Base-by-base conservation (phyloP, 1,140 invertebrate genomes). In the Drosophila pandora region DNA sequence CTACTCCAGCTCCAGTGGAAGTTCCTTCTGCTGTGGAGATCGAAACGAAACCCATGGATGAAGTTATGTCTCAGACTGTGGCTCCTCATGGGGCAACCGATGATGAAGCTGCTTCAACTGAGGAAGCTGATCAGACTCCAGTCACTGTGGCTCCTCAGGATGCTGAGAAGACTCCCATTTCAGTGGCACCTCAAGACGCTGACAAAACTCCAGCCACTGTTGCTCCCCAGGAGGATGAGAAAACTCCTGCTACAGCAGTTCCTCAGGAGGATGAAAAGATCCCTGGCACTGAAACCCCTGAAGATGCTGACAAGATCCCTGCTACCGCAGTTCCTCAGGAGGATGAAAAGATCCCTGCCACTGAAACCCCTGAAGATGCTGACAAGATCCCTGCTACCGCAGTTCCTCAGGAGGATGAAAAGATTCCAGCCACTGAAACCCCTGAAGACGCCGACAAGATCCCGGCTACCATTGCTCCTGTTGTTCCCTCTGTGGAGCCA, bases 1-100 rank as follows among this genome's bases (percentile, higher is more conserved):
- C 82, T 47, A 78, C 77, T 43, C 25, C 49, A 37, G 43, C 64
- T 67, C 50, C 82, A 28, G 57, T 55, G 39, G 49, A 56, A 59
- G 54, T 76, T 39, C 65, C 81, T 34, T 23, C 30, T 56, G 62
- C 79, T 47, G 64, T 73, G 50, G 84, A 87, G 8, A 47, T 69
- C 13, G 76, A 75, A 8, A 72, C 59, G 2, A 88, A 87, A 55
- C 82, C 83, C 2, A 67, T 79, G 52, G 82, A 79, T 2, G 83
- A 76, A n/a, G 58, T 55, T 9, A 48, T 67, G 59, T 89, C 79
- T 8, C 83, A 89, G 59, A 87, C 82, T 28, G 34, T 69, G 58
- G 45, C 65, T 21, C 78, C 82, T 0, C 65, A 68, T 23, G 30
- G 37, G 28, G 60, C 17, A 47, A 63, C n/a, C 55, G 72, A 71